Base-by-base conservation (phyloP, 2,113 vertebrate genomes). In the Tapirus terrestris region DNA sequence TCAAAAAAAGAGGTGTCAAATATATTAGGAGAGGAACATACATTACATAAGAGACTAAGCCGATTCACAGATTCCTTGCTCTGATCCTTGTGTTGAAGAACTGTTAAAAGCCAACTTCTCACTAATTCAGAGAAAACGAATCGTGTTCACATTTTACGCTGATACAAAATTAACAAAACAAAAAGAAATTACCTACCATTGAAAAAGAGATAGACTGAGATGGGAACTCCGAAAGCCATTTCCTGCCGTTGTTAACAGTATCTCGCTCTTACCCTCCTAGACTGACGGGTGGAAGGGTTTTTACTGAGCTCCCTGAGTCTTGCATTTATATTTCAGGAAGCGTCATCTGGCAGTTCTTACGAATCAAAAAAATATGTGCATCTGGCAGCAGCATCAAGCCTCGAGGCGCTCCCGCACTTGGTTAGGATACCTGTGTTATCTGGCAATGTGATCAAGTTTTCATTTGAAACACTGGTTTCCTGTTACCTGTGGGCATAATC, bases 271-370 rank as follows among this genome's bases (percentile, higher is more conserved):
- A 91, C 94, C 98, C 94, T 94, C 61, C 95, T 82, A 73, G 97
- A 33, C 88, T 88, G 98, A 96, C 63, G 1, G 51, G 97, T 94
- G 6, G 97, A 95, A 95, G 98, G 97, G 13, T 77, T 98, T 98
- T 98, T 97, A 98, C 97, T 98, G 97, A 88, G 21, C 97, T 96
- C 96, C 84, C 81, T 0, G 96, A 98, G 98, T 97, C 98, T 97
- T 63, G 97, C 98, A 97, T 98, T 98, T 99, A 99, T 98, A 99
- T 36, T 92, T 98, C 98, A 96, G 8, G 97, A 98, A 98, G 98
- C 98, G 99, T 99, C 99, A 99, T 84, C 98, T 98, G 95, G 76
- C 96, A 93, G 94, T 85, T 98, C 98, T 98, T 98, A 93, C 98
- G 98, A 99, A 99, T 99, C 98, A 98, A 97, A 97, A 96, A 98